A percentile compares a stretch with the other conserved stretches of the same genome.
phyloP scores from a whole-genome alignment of 2,888 invertebrate species.

The Invenusta paracnida region DNA sequence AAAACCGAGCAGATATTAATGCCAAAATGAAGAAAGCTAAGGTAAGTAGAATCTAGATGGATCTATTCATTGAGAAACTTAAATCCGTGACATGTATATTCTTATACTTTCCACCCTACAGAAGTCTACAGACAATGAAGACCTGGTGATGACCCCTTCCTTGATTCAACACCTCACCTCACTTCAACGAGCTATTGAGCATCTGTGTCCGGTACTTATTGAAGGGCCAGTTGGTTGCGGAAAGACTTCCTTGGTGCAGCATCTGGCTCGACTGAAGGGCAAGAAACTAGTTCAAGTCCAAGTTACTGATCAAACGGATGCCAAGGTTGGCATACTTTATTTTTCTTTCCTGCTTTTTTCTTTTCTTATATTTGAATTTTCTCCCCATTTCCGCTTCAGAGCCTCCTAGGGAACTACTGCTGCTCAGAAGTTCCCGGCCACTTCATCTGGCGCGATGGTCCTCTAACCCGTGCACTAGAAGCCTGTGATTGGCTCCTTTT shows the following conservation, averaged over 20 bases:
- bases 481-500: slow-evolving; percentile 76
- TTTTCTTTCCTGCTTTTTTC: too few relatives aligned
- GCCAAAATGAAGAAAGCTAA: too few relatives aligned
- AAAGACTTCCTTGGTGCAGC: slow-evolving; percentile 82
- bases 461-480: slow-evolving; percentile 69
- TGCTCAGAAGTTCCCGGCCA: slow-evolving; percentile 95
- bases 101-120: too few relatives aligned
- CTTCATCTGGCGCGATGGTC: slow-evolving; percentile 92
- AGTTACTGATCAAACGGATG: slow-evolving; percentile 91
- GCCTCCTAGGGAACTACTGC: slow-evolving; percentile 82
- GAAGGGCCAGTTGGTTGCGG: slow-evolving; percentile 88
- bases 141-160: not conserved
- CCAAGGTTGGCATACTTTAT: slow-evolving; percentile 66
- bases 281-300: slow-evolving; percentile 76
- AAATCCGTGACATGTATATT: too few relatives aligned
- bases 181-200: not conserved
- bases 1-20: too few relatives aligned
- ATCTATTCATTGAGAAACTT: too few relatives aligned
- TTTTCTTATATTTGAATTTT: slow-evolving; percentile 55
- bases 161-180: not conserved
- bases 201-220: slow-evolving; percentile 66
- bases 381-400: too few relatives aligned
- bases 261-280: slow-evolving; percentile 66
- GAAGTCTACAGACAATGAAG: too few relatives aligned
- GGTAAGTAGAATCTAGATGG: too few relatives aligned